These are phyloP conservation scores for Zaprionus vittiger DNA, from an alignment of 1,140 invertebrate genomes.

Conservation along the genomic window DNA sequence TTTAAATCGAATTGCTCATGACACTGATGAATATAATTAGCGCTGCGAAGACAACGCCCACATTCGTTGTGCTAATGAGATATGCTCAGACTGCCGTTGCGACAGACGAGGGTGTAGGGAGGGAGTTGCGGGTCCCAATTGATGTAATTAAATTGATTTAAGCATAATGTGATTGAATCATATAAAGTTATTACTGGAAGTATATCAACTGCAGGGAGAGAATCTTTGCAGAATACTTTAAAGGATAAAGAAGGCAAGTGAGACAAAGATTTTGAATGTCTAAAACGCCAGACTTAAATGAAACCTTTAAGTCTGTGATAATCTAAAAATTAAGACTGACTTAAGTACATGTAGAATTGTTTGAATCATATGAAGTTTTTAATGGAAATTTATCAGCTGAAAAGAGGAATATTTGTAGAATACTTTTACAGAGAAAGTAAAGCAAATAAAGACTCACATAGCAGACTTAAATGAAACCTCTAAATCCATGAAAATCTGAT, in stretches of 20 bases:
- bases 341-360: too few species aligned
- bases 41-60: slow-evolving; percentile 72
- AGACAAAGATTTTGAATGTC: too few species aligned
- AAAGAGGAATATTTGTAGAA: background rate
- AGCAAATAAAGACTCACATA: too few species aligned
- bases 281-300: too few species aligned
- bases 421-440: background rate
- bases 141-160: slow-evolving; percentile 52
- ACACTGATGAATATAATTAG: slow-evolving; percentile 67
- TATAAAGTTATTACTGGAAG: slow-evolving; percentile 26
- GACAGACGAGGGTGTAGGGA: background rate
- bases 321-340: too few species aligned
- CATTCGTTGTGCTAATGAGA: slow-evolving; percentile 68
- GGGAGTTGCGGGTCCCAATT: slow-evolving; percentile 20
- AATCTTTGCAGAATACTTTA: background rate
- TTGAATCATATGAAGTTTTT: slow-evolving; percentile 7
- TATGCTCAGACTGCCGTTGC: slow-evolving; percentile 28
- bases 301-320: too few species aligned
- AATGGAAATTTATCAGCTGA: background rate
- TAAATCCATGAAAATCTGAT: too few species aligned
- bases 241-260: too few species aligned
- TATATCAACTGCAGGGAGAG: background rate
- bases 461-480: too few species aligned
- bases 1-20: slow-evolving; percentile 76
- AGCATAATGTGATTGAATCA: slow-evolving; percentile 37